Base-by-base conservation (phyloP, 2,113 vertebrate genomes). In the Eira barbara region DNA sequence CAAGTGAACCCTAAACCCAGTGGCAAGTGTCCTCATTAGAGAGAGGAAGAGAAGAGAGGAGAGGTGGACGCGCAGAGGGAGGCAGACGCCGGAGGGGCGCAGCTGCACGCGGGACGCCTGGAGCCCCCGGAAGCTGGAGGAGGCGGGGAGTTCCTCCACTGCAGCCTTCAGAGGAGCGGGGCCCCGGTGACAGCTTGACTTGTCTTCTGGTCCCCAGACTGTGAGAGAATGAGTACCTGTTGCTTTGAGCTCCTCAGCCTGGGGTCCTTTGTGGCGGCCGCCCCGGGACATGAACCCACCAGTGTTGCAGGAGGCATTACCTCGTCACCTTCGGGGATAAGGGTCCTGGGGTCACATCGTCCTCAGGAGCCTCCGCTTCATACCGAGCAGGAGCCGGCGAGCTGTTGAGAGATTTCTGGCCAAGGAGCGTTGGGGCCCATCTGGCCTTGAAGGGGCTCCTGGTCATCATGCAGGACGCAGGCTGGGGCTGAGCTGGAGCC, bases 261-360 rank as follows among this genome's bases (percentile, higher is more conserved):
- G 14, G 31, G 49, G n/a, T 2, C 15, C 4, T 39, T 3, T 55
- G 45, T n/a, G 5, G 13, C 0, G 0, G 47, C 6, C 3, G 7
- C 18, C 6, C 61, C 39, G 2, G 67, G 57, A 52, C 36, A 52
- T 0, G 20, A 2, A 6, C 4, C 6, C 11, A 10, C 23, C 12
- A 9, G 17, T 31, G n/a, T 36, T 1, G 13, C 0, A 21, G 7
- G 80, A 63, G 31, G 31, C 20, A 3, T 52, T 6, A 4, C 36
- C 13, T 13, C 36, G 17, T 29, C 17, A 1, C 17, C 81, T 25
- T 47, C 7, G 15, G 69, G 25, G 14, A 15, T 15, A 4, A n/a
- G 29, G 14, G 21, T 18, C 0, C 3, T 34, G 7, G 15, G 84
- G n/a, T 59, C 4, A 11, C 49, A 25, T 1, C 12, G 4, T 18